Evolutionary conservation across 2,888 invertebrate species (phyloP).

Genomic region (Strigamia transsilvanica): DNA sequence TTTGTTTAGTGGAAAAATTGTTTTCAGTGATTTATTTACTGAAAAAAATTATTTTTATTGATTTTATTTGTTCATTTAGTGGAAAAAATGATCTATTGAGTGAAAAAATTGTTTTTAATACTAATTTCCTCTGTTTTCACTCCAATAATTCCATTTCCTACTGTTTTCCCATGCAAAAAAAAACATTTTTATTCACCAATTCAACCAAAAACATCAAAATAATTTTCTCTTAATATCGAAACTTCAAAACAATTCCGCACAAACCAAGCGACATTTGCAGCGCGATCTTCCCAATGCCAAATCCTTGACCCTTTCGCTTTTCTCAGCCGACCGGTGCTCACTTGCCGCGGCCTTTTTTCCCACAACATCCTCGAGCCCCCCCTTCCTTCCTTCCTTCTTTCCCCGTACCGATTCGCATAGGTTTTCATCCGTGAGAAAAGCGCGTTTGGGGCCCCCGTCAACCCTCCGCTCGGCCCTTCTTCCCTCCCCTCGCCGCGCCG

Average conservation of each 20-base stretch:
- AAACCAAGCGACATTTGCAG: too few species aligned
- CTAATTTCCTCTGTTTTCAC: too few species aligned
- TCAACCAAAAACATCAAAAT: too few species aligned
- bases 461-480: slow-evolving; percentile 24
- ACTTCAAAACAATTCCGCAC: too few species aligned
- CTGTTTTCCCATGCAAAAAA: too few species aligned
- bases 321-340: slow-evolving; percentile 5
- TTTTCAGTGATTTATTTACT: neutral
- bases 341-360: slow-evolving; percentile 9
- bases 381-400: slow-evolving; percentile 19
- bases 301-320: slow-evolving; percentile 20
- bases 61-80: neutral
- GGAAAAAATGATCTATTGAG: too few species aligned
- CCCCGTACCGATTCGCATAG: slow-evolving; percentile 31
- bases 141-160: too few species aligned
- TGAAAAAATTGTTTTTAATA: too few species aligned
- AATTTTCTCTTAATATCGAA: too few species aligned
- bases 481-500: neutral
- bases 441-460: slow-evolving; percentile 9
- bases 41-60: neutral
- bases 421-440: slow-evolving; percentile 42
- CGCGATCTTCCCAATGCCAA: too few species aligned
- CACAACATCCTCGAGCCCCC: neutral
- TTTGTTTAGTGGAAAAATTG: neutral
- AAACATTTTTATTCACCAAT: too few species aligned